Conservation (phyloP, 2,797 vertebrate species). For the Chlorospingus flavigularis region DNA sequence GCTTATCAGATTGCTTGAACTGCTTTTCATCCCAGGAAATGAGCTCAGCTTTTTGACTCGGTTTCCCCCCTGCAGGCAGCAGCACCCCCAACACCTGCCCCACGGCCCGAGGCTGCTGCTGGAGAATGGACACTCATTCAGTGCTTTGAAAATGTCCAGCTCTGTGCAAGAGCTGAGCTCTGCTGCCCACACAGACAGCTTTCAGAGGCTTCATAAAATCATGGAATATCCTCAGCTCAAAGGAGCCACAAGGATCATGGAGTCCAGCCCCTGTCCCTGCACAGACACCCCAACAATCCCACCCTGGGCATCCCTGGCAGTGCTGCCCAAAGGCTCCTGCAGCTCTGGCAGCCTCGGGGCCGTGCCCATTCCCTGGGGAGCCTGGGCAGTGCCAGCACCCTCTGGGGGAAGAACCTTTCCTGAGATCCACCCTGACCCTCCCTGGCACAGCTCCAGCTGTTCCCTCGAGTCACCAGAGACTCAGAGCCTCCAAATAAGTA, state of each 20-base stretch:
- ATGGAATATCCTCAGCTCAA: background rate
- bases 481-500: background rate
- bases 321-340: rapidly evolving
- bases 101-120: background rate
- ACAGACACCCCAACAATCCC: background rate
- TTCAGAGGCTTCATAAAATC: background rate
- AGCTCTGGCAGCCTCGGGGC: background rate
- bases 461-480: background rate
- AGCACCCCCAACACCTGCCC: background rate
- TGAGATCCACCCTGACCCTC: background rate
- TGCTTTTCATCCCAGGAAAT: background rate
- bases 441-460: background rate
- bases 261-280: rapidly evolving
- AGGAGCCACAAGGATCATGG: background rate
- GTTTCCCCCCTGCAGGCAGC: background rate
- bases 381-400: background rate
- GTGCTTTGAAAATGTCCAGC: background rate
- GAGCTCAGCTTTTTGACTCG: background rate
- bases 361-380: background rate
- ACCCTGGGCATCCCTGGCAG: background rate
- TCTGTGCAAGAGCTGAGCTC: background rate
- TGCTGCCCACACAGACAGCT: background rate
- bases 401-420: background rate
- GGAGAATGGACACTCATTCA: background rate
- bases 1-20: background rate